Base-by-base conservation (phyloP, 2,113 vertebrate genomes). In the Morphnarchus princeps region DNA sequence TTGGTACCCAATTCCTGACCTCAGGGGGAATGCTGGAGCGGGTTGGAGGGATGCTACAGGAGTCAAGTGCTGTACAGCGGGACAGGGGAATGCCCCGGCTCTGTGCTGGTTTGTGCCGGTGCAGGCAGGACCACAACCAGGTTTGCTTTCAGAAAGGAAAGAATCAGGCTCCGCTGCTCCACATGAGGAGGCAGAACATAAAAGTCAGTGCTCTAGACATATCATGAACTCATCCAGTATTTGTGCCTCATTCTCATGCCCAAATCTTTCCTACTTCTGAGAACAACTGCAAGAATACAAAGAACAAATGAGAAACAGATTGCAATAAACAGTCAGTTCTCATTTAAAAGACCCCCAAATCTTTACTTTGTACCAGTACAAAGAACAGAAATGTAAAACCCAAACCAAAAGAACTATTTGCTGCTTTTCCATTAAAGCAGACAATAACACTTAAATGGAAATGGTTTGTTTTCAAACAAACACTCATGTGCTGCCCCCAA, bases 51-150 rank as follows among this genome's bases (percentile, higher is more conserved):
- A 42, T 36, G 52, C 50, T 13, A 2, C 52, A 7, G 38, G 66
- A 45, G n/a, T 3, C 26, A 17, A 7, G 20, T 11, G 49, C n/a
- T 6, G n/a, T 10, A 13, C 21, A 17, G 47, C 0, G 0, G 25
- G 49, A 7, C 22, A 3, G 7, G 34, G 34, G 11, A 52, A 31
- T 1, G 16, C 6, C 52, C 57, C 8, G 2, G 26, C 38, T 54
- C 34, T 2, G 3, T 7, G 9, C 47, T 57, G 65, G 47, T n/a
- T 12, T 20, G 31, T 21, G 29, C n/a, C 22, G 49, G 36, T 22
- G 49, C 15, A 34, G 18, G 49, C 25, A n/a, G 38, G 49, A 22
- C 15, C 62, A n/a, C 55, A 21, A 2, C n/a, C 29, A 29, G 70
- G 17, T 66, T 58, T 32, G 20, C 34, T 58, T 38, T 58, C 72